Base-by-base conservation (phyloP, 64 coral and sea anemone species). In the Pocillopora damicornis region DNA sequence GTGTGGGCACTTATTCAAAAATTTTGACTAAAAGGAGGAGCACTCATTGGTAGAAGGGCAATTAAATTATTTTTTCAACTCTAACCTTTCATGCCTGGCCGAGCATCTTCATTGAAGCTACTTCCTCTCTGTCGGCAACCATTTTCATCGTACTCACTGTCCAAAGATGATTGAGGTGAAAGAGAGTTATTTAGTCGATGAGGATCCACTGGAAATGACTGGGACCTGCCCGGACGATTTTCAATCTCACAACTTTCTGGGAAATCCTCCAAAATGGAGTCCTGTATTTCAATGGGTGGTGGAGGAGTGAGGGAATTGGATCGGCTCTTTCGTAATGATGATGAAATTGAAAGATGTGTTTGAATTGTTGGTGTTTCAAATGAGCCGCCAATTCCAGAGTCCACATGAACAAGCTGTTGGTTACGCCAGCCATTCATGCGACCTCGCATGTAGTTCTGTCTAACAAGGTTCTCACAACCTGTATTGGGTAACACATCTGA, bases 191-290 rank as follows among this genome's bases (percentile, higher is more conserved):
- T 88, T 17, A 95, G 36, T 20, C 83, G 85, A 26, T 99, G 93
- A 74, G 97, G 97, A 88, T 99, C 97, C 76, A 95, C 97, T 72
- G 97, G 97, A 90, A 99, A 99, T 13, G 97, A 99, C 77, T 92
- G 93, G 90, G 97, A 99, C 88, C 97, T 92, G 90, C 97, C 97
- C 71, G 93, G 90, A 73, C 97, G 93, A 64, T 68, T 99, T 56
- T 95, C 93, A 86, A 99, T 74, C 14, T 99, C 89, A 37, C 69
- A 73, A 18, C 73, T 88, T 63, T 95, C 97, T 69, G 60, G 75
- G 77, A 80, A 91, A 61, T 91, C 88, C 59, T 95, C 93, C 74
- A 88, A 63, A 68, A 87, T 80, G 17, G 90, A 92, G 36, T 95
- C 93, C 59, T 93, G 90, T n/a, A 75, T 63, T 56, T 99, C 93